Conservation (phyloP, 2,113 vertebrate species). For the Crotophaga sulcirostris region DNA sequence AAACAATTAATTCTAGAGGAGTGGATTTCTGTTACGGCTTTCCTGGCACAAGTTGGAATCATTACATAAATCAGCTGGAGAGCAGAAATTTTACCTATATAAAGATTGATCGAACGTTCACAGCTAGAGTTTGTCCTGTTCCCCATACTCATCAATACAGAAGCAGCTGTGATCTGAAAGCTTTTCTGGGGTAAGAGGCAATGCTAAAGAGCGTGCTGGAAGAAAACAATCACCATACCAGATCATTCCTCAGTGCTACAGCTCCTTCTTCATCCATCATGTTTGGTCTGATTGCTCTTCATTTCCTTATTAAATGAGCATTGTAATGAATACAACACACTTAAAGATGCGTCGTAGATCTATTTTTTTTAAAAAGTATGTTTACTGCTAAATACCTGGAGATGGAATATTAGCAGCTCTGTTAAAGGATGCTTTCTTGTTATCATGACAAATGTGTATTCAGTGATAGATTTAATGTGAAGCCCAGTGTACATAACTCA, state of each 20-base stretch:
- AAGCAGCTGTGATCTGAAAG: constrained; percentile 64
- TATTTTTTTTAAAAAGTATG: no score
- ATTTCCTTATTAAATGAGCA: constrained; percentile 27
- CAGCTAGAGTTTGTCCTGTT: constrained; percentile 51
- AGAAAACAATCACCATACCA: constrained; percentile 42
- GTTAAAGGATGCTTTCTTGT: background rate
- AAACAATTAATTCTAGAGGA: constrained; percentile 39
- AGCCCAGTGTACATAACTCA: background rate
- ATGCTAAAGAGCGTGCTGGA: constrained; percentile 12
- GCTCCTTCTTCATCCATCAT: background rate
- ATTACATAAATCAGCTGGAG: constrained; percentile 47
- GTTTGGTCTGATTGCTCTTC: background rate
- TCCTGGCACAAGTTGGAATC: constrained; percentile 33
- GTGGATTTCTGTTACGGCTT: background rate
- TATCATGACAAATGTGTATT: background rate
- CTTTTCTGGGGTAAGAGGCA: constrained; percentile 52
- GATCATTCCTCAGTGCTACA: background rate
- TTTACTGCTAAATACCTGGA: background rate
- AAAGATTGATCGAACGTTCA: constrained; percentile 44
- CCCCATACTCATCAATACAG: constrained; percentile 51
- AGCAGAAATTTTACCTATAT: constrained; percentile 45
- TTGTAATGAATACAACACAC: background rate
- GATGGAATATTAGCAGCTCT: constrained; percentile 11
- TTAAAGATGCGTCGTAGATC: background rate
- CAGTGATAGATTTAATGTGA: background rate